phyloP scores from a whole-genome alignment of 2,888 invertebrate species.

The Scotopteryx bipunctaria region DNA sequence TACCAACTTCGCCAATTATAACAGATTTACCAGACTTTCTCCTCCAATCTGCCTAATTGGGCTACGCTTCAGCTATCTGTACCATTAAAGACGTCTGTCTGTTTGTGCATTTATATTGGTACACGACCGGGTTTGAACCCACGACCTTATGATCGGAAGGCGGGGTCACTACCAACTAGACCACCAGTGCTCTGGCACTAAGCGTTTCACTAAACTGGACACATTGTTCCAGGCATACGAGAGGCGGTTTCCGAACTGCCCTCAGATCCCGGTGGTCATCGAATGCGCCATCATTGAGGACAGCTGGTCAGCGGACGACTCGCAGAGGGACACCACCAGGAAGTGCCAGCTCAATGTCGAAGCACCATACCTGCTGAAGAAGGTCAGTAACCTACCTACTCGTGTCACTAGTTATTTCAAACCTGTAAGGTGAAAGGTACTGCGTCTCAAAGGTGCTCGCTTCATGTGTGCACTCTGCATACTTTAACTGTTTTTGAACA shows the following conservation, averaged over 20 bases:
- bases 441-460: too few species aligned
- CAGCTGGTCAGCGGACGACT: conserved; percentile 89
- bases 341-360: conserved; percentile 96
- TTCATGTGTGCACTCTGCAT: too few species aligned
- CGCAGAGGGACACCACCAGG: conserved; percentile 90
- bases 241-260: conserved; percentile 95
- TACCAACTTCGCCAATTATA: neutral
- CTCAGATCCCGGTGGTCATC: conserved; percentile 96
- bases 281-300: conserved; percentile 93
- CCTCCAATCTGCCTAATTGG: neutral
- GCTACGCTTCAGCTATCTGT: neutral
- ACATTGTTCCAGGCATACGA: conserved; percentile 91
- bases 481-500: too few species aligned
- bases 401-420: too few species aligned
- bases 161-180: too few species aligned
- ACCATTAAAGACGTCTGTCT: neutral
- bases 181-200: too few species aligned
- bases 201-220: neutral
- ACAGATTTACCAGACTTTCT: conserved; percentile 2
- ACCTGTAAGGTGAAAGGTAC: too few species aligned
- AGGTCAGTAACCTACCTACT: conserved; percentile 85
- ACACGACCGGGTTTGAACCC: too few species aligned
- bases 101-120: too few species aligned
- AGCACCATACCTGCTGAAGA: conserved; percentile 96
- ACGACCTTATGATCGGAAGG: too few species aligned